phyloP scores from a whole-genome alignment of 2,113 vertebrate genomes.

The Halcyon senegalensis region DNA sequence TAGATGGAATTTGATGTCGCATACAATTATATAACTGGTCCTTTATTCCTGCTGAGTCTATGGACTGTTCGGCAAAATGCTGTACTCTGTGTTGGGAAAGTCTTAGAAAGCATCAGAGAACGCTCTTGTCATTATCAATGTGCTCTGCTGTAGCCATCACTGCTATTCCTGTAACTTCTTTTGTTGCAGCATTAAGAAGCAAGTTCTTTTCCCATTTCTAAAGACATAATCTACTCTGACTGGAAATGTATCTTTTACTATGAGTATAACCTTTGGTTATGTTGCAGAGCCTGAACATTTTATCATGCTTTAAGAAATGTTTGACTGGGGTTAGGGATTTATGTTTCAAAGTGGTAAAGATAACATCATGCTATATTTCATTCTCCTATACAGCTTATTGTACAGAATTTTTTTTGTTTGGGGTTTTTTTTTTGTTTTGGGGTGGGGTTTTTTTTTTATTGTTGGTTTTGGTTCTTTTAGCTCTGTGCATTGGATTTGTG shows the following conservation, averaged over 20 bases:
- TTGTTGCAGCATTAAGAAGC: neutral
- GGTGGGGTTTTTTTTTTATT: neutral
- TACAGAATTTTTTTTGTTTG: neutral
- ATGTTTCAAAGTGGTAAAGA: neutral
- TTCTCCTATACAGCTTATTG: neutral
- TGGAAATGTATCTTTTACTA: neutral
- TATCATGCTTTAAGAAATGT: neutral
- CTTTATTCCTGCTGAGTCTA: neutral
- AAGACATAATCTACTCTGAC: neutral
- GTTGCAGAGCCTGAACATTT: neutral
- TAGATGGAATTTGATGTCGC: neutral
- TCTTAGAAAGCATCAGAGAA: neutral
- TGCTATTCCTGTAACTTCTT: neutral
- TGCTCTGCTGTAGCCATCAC: neutral
- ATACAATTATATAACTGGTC: neutral
- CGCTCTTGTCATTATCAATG: fast-evolving
- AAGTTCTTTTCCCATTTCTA: neutral
- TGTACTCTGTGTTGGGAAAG: neutral
- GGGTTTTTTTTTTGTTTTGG: neutral
- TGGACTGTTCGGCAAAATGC: neutral
- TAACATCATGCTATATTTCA: neutral
- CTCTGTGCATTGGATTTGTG: neutral
- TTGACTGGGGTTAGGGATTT: neutral
- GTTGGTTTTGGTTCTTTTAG: neutral
- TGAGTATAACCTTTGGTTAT: neutral